phyloP scores from a whole-genome alignment of 1,140 invertebrate species.

The Epicauta chinensis region DNA sequence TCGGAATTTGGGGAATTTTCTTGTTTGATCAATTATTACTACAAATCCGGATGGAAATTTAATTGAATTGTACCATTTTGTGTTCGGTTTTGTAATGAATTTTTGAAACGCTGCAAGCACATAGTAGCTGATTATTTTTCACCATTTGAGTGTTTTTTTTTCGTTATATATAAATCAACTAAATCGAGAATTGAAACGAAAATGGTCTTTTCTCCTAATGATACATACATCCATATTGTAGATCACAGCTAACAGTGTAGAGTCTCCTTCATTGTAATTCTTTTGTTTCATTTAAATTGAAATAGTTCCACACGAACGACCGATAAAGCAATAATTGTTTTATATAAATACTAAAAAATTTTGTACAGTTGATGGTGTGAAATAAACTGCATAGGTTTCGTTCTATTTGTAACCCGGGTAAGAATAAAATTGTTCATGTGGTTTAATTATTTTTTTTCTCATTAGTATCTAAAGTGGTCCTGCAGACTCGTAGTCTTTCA shows the following conservation, averaged over 20 bases:
- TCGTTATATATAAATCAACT: constrained; percentile 1
- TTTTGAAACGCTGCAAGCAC: constrained; percentile 21
- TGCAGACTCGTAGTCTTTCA: constrained; percentile 16
- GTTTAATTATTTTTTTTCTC: too few relatives aligned
- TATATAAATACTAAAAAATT: too few relatives aligned
- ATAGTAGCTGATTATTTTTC: constrained; percentile 17
- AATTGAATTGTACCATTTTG: constrained; percentile 15
- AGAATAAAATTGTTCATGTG: too few relatives aligned
- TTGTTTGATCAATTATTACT: constrained; percentile 4
- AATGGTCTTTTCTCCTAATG: constrained; percentile 11
- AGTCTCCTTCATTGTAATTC: constrained; percentile 18
- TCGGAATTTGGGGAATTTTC: too few relatives aligned
- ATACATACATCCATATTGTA: constrained; percentile 31
- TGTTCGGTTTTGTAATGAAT: constrained; percentile 6
- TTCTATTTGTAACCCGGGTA: too few relatives aligned
- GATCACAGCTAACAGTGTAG: constrained; percentile 33
- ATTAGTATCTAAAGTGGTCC: constrained; percentile 9
- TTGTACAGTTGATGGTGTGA: too few relatives aligned
- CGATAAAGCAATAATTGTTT: too few relatives aligned
- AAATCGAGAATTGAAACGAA: neutral
- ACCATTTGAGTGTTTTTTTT: constrained; percentile 5
- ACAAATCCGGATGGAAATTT: constrained; percentile 14
- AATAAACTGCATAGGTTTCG: too few relatives aligned
- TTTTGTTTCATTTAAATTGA: too few relatives aligned
- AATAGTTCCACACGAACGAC: too few relatives aligned